phyloP scores from a whole-genome alignment of 2,797 vertebrate genomes.

The Rhyacichthys aspro region DNA sequence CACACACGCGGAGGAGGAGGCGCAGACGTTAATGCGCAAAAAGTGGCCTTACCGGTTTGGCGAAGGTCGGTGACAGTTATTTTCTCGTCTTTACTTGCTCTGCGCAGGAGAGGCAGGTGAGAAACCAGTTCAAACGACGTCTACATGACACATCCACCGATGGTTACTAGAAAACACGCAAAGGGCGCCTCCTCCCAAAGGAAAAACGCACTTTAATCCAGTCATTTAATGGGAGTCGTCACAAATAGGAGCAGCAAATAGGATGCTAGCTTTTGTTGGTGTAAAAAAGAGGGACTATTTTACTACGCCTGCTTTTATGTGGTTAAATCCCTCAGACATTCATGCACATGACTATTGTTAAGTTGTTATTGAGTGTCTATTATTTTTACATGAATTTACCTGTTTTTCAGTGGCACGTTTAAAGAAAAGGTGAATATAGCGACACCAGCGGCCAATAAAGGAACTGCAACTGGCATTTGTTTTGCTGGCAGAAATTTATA shows the following conservation, averaged over 20 bases:
- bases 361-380: background rate
- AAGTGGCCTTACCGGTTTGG: slow-evolving; percentile 70
- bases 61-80: slow-evolving; percentile 70
- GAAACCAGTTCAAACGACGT: slow-evolving; percentile 27
- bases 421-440: background rate
- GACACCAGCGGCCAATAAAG: background rate
- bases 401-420: background rate
- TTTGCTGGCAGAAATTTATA: too few relatives aligned
- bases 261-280: background rate
- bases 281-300: background rate
- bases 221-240: background rate
- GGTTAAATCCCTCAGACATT: background rate
- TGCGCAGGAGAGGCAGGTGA: slow-evolving; percentile 59
- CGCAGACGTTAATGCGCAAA: background rate
- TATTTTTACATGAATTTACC: background rate
- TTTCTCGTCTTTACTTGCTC: slow-evolving; percentile 72
- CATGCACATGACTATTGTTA: too few relatives aligned
- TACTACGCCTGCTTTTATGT: background rate
- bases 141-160: background rate
- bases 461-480: background rate
- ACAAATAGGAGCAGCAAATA: slow-evolving; percentile 2
- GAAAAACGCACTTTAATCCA: slow-evolving; percentile 26
- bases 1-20: background rate
- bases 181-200: slow-evolving; percentile 22
- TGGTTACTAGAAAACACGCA: background rate